Conservation (phyloP, 2,797 vertebrate genomes). For the Streptopelia turtur region DNA sequence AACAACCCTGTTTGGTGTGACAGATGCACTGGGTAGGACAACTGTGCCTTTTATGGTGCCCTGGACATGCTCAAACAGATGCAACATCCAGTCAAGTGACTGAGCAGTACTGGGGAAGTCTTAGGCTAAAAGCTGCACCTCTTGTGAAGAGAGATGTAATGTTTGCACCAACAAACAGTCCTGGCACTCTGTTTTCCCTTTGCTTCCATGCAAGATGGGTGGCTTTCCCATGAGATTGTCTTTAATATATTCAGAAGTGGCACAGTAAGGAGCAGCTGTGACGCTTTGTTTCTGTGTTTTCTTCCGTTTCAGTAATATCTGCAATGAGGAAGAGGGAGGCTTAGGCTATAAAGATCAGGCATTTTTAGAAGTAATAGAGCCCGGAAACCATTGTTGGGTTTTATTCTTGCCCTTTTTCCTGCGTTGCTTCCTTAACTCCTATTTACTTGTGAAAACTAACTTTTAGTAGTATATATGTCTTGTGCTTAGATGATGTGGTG, state of each 20-base stretch:
- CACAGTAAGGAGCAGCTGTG: background rate
- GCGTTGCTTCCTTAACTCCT: background rate
- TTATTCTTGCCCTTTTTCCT: background rate
- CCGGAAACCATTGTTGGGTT: background rate
- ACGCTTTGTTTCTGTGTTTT: background rate
- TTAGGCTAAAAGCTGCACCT: background rate
- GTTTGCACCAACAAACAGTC: background rate
- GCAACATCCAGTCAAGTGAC: background rate
- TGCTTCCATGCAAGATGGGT: background rate
- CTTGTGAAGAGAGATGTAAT: background rate
- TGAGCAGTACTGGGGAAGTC: background rate
- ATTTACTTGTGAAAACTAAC: background rate
- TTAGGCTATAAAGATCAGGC: background rate
- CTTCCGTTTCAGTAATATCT: background rate
- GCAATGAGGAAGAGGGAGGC: background rate
- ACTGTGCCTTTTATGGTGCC: fast-evolving
- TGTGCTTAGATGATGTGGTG: background rate
- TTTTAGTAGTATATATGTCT: background rate
- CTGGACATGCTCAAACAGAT: background rate
- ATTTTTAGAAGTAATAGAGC: background rate
- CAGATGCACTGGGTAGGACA: background rate
- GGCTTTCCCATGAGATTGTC: background rate
- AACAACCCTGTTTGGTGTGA: background rate
- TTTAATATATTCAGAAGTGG: background rate
- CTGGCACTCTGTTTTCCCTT: background rate